Evolutionary conservation across 2,113 vertebrate genomes (phyloP), one percentile per base, ranked within the genome.

Genomic region (Lycaon pictus): DNA sequence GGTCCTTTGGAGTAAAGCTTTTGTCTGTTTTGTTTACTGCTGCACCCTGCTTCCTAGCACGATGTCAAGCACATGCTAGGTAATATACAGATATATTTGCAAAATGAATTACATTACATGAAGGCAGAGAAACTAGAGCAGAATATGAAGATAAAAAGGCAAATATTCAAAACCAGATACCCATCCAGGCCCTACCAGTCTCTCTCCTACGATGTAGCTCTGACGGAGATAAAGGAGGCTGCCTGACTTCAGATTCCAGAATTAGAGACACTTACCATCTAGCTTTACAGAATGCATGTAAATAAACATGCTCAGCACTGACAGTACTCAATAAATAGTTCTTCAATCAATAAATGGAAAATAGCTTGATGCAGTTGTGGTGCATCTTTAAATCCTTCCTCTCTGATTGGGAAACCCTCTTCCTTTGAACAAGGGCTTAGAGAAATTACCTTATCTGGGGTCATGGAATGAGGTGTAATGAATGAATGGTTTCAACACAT

Each of bases 401-500:
- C 56, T 74, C 56, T 95, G 22, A 56, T 19, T 35, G 10, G 67
- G n/a, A n/a, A 56, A 3, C 12, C 29, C 13, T 88, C n/a, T 84
- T 63, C 12, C 43, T 53, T 51, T 60, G 53, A 23, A 79, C 48
- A 29, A 77, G 9, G n/a, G 43, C 67, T 55, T 58, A 58, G 6
- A 35, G 92, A 81, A 53, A 22, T 48, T 37, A 13, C 37, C 0
- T 23, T n/a, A 2, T 69, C 0, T 0, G 17, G 58, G 55, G 1
- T 0, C 1, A 35, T 25, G 76, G 19, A 37, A 2, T 55, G 5
- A 0, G 0, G 80, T 8, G 65, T 67, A 2, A 1, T 6, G 83
- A 15, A 2, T 1, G 12, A 20, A 11, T 53, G 19, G 1, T 11
- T 27, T 60, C 3, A n/a, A 90, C 56, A 69, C 7, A 1, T 2